Evolutionary conservation across 2,797 vertebrate species (phyloP).

Genomic region (Danionella dracula): DNA sequence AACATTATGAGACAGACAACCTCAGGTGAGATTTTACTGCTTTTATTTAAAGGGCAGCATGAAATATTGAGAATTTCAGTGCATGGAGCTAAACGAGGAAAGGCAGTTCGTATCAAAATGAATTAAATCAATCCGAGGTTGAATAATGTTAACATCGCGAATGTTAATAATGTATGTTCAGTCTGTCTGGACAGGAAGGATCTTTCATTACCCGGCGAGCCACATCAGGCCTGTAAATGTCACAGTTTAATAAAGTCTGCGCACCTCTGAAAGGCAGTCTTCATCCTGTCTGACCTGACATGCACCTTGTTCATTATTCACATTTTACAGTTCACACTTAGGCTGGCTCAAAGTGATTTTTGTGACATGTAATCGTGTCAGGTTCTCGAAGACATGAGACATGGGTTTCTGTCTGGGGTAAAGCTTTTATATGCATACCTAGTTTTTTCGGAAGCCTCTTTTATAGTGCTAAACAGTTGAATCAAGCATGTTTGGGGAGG

Average conservation of each 20-base stretch:
- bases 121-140: not conserved
- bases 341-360: too few species aligned
- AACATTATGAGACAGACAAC: slow-evolving; percentile 26
- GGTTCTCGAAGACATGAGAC: slow-evolving; percentile 8
- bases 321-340: not conserved
- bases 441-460: slow-evolving; percentile 44
- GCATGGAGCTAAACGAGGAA: not conserved
- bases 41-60: slow-evolving; percentile 13
- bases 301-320: not conserved
- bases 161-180: slow-evolving; percentile 35
- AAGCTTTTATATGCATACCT: slow-evolving; percentile 6
- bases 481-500: slow-evolving; percentile 45
- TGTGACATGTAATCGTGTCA: not conserved
- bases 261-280: not conserved
- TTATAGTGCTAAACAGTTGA: slow-evolving; percentile 48
- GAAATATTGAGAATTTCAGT: slow-evolving; percentile 9
- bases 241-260: slow-evolving; percentile 38
- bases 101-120: slow-evolving; percentile 6
- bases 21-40: not conserved
- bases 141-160: not conserved
- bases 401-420: not conserved
- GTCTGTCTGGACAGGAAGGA: slow-evolving; percentile 36
- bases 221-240: slow-evolving; percentile 36
- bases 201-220: slow-evolving; percentile 27
- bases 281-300: not conserved